These are phyloP conservation scores for Hydrocynus forskahlii DNA, from an alignment of 2,797 vertebrate species.

Conservation along the genomic window DNA sequence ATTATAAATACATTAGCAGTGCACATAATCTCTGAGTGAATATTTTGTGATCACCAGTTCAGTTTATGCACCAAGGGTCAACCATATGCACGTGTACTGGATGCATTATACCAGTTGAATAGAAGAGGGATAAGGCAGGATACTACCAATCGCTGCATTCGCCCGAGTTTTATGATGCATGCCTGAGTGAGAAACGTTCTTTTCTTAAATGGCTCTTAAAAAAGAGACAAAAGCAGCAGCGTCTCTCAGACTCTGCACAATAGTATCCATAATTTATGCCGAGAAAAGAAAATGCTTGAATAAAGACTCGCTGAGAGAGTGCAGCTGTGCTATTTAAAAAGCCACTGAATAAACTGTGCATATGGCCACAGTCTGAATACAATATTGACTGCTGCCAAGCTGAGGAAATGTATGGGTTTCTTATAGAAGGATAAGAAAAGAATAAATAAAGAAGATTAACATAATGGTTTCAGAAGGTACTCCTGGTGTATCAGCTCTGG, in stretches of 20 bases:
- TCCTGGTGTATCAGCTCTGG: background rate
- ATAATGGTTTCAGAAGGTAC: background rate
- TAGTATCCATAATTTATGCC: constrained; percentile 5
- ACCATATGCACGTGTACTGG: background rate
- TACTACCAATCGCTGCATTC: background rate
- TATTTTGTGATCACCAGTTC: background rate
- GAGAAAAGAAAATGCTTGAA: constrained; percentile 17
- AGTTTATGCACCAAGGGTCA: background rate
- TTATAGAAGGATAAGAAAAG: background rate
- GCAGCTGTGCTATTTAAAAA: constrained; percentile 28
- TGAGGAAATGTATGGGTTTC: background rate
- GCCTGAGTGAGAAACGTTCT: background rate
- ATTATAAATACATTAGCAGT: too few species aligned
- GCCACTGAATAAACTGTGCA: constrained; percentile 6
- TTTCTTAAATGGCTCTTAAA: background rate
- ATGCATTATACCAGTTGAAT: background rate
- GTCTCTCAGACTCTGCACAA: background rate
- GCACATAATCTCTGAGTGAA: too few species aligned
- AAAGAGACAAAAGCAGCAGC: constrained; percentile 11
- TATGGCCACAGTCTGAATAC: constrained; percentile 4
- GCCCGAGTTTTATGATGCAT: constrained; percentile 5
- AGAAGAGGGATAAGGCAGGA: background rate
- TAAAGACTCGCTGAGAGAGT: background rate
- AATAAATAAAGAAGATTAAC: background rate
- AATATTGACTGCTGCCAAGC: constrained; percentile 12